phyloP scores from a whole-genome alignment of 2,113 vertebrate genomes.

The Scomber colias region DNA sequence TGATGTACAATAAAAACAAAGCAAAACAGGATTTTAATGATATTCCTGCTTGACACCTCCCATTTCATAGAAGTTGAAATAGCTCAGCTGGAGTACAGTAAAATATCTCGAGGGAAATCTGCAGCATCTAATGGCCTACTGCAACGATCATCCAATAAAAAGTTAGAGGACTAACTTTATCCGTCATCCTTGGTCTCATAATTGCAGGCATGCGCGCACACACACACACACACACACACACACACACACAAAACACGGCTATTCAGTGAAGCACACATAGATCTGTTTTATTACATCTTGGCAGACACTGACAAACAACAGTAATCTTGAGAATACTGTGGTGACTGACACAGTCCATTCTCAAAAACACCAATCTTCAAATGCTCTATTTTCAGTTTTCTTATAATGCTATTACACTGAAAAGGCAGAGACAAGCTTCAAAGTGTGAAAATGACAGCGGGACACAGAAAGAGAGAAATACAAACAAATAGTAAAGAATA shows the following conservation, averaged over 20 bases:
- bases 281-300: constrained; percentile 60
- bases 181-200: constrained; percentile 44
- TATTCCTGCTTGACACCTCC: constrained; percentile 9
- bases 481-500: constrained; percentile 31
- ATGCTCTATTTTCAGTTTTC: constrained; percentile 49
- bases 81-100: constrained; percentile 13
- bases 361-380: constrained; percentile 43
- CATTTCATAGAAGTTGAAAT: constrained; percentile 38
- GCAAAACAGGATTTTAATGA: constrained; percentile 29
- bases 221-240: background rate
- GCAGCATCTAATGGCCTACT: constrained; percentile 42
- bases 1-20: background rate
- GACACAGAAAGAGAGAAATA: constrained; percentile 4
- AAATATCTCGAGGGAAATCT: constrained; percentile 53
- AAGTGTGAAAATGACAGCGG: constrained; percentile 36
- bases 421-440: constrained; percentile 49
- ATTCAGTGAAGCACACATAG: constrained; percentile 19
- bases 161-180: constrained; percentile 53
- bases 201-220: background rate
- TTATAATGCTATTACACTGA: constrained; percentile 47
- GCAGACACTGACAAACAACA: constrained; percentile 58
- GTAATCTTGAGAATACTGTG: constrained; percentile 50
- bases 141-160: constrained; percentile 49
- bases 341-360: constrained; percentile 42
- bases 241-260: background rate